Base-by-base conservation (phyloP, 2,888 invertebrate species). In the Platypus cylindrus region DNA sequence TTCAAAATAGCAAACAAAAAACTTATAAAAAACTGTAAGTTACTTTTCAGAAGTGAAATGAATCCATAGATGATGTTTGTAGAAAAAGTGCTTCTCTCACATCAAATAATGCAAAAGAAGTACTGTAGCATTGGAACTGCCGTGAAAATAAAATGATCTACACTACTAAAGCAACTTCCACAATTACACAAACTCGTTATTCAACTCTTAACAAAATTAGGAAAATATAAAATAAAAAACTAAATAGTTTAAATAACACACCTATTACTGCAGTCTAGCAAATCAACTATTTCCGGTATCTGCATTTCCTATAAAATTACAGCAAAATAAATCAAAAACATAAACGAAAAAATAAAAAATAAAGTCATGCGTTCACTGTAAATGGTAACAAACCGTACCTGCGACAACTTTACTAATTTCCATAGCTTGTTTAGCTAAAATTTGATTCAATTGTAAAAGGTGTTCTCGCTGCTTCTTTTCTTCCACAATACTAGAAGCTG, bases 351-450 rank as follows among this genome's bases (percentile, higher is more conserved):
- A 30, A 15, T 12, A 17, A 11, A 42, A 23, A 37, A 38, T 42
- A 17, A n/a, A 36, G 32, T 11, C 27, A 32, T 2, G 25, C 5
- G 26, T 26, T 26, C 11, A 26, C 11, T 26, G 12, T 9, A 20
- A 20, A 7, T 20, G 9, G 20, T 20, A 7, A 20, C 5, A 7
- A 20, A 7, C 20, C n/a, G 70, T 73, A 91, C 91, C 91, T 64
- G 93, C 91, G 51, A 90, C 89, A 59, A 87, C 83, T 71, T 89
- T 87, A 67, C 89, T 90, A 73, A 86, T 87, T 65, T 87, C 85
- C 71, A 89, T 91, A 51, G 91, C 91, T 69, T 87, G 85, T 60
- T 85, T 82, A 41, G 91, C 93, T 50, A 93, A 69, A 51, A 89
- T 82, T 65, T 91, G 90, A 67, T 87, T 87, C 52, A 93, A 70